Base-by-base conservation (phyloP, 1,140 invertebrate species). In the Pachypeltis micranthus region DNA sequence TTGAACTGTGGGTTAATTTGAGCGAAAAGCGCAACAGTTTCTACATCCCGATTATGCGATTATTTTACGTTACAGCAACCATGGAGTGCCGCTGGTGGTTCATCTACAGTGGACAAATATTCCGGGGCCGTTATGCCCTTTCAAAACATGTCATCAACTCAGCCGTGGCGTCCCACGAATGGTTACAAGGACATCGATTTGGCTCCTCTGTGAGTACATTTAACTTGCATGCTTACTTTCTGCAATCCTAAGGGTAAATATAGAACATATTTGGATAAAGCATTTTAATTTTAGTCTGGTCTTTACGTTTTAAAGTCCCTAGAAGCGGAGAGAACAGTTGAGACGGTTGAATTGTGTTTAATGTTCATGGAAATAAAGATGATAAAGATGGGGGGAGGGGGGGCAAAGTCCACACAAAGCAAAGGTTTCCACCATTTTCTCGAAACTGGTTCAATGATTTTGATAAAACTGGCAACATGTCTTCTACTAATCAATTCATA, bases 161-260 rank as follows among this genome's bases (percentile, higher is more conserved):
- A 87, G 72, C 83, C 85, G 10, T 89, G 87, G 87, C 75, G 85
- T 61, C 84, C 85, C 12, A 85, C 84, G n/a, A 78, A 86, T 72
- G 85, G 85, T 28, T 87, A 83, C 70, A 84, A 88, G 74, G 85
- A 84, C 69, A 80, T 86, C 14, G 83, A 87, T 75, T 78, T 84
- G 1, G 81, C 78, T 47, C 82, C 84, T 60, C 73, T 88, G 83
- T 85, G 76, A 76, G 73, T 65, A 58, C 61, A 24, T 47, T 2
- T 2, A 26, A 56, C 26, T 24, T 24, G 54, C 3, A 61, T 51
- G 28, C 34, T 31, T n/a, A n/a, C 34, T 16, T 56, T 61, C 23
- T 26, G 16, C 28, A 14, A 14, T 21, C 19, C 57, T 19, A 12
- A 28, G 10, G 3, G 57, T 59, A 28, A 21, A 59, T 12, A 10